These are phyloP conservation scores for Megalopta genalis DNA, from an alignment of 1,140 invertebrate genomes.

Conservation along the genomic window DNA sequence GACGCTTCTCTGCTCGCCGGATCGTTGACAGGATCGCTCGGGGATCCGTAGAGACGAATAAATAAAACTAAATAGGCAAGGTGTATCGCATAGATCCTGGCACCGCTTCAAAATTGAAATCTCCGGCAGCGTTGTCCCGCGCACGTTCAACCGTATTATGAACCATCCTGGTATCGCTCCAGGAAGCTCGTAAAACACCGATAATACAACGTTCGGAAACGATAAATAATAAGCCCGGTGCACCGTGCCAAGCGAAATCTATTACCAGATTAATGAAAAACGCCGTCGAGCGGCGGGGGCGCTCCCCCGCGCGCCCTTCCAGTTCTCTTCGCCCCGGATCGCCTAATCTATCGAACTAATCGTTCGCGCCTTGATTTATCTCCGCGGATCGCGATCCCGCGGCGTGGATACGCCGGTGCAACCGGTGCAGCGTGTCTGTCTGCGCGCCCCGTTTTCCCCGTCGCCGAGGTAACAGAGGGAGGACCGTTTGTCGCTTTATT, in stretches of 20 bases:
- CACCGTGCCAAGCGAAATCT: conserved; percentile 25
- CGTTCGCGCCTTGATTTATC: too few species aligned
- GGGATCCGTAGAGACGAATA: too few species aligned
- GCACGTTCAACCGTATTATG: conserved; percentile 30
- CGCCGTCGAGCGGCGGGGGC: neutral
- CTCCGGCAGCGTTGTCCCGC: conserved; percentile 7
- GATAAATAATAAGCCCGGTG: conserved; percentile 43
- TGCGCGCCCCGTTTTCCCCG: too few species aligned
- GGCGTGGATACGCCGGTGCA: too few species aligned
- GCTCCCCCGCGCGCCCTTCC: neutral
- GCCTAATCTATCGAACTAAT: too few species aligned
- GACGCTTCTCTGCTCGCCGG: too few species aligned
- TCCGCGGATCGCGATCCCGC: too few species aligned
- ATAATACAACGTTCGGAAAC: conserved; percentile 40
- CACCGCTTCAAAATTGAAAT: conserved; percentile 58
- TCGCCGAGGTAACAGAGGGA: too few species aligned
- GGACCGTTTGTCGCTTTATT: too few species aligned
- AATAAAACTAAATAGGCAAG: neutral
- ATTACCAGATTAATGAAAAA: conserved; percentile 39
- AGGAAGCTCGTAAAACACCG: conserved; percentile 45
- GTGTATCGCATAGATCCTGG: conserved; percentile 39
- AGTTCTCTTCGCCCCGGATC: neutral
- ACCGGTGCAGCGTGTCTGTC: too few species aligned
- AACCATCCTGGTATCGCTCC: conserved; percentile 28
- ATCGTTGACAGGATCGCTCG: too few species aligned